Conservation (phyloP, 2,888 invertebrate species). For the Drosophila acutilabella region DNA sequence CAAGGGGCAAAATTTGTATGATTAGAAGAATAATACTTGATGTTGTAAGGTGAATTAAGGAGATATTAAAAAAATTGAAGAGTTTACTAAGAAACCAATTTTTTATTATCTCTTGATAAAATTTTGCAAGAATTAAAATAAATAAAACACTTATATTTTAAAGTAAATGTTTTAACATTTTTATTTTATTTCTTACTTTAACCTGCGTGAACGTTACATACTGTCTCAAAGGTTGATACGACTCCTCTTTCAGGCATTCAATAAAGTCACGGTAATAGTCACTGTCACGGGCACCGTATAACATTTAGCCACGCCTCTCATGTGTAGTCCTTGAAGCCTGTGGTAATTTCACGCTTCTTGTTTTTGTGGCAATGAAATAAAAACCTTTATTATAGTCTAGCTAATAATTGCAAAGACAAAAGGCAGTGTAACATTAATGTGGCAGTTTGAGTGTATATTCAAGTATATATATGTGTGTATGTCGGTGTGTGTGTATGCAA, state of each 20-base stretch:
- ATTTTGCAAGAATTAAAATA: too few relatives aligned
- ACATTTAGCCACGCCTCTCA: conserved; percentile 7
- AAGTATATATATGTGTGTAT: conserved; percentile 1
- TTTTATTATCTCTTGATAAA: too few relatives aligned
- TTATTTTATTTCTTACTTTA: too few relatives aligned
- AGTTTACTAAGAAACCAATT: too few relatives aligned
- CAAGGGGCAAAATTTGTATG: too few relatives aligned
- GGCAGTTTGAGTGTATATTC: neutral
- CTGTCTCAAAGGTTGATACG: neutral
- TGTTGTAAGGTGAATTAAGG: too few relatives aligned
- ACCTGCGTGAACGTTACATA: neutral
- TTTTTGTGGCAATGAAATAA: conserved; percentile 62
- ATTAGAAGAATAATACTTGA: too few relatives aligned
- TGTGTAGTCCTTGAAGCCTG: conserved; percentile 10
- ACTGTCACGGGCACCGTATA: conserved; percentile 11
- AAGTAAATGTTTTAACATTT: too few relatives aligned
- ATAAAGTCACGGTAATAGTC: conserved; percentile 18
- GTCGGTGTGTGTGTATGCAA: conserved; percentile 29
- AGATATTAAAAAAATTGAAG: too few relatives aligned
- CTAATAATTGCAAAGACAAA: conserved; percentile 61
- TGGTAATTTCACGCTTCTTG: conserved; percentile 55
- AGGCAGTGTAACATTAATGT: conserved; percentile 28
- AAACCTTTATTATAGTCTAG: conserved; percentile 59
- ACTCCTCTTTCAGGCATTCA: neutral
- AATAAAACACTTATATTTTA: too few relatives aligned